These are phyloP conservation scores for Ennomos quercinarius DNA, from an alignment of 2,888 invertebrate species.

Conservation along the genomic window DNA sequence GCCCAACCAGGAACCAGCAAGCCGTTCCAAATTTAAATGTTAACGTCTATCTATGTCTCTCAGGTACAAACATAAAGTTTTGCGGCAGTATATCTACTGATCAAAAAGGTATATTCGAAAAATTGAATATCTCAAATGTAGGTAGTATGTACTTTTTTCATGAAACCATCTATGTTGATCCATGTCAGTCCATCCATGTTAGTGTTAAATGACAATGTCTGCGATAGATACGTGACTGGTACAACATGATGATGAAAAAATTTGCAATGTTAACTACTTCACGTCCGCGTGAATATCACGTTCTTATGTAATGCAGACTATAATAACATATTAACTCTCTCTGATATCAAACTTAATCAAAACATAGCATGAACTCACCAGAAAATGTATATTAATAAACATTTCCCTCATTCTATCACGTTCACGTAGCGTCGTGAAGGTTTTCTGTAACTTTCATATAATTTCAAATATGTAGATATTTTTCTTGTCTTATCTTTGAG, in stretches of 20 bases:
- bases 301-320: slow-evolving; percentile 27
- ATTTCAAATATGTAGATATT: too few relatives aligned
- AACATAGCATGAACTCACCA: neutral
- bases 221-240: slow-evolving; percentile 30
- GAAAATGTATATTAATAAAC: neutral
- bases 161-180: slow-evolving; percentile 25
- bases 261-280: slow-evolving; percentile 27
- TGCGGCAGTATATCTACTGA: slow-evolving; percentile 3
- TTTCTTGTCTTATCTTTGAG: too few relatives aligned
- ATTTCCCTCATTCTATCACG: slow-evolving; percentile 9
- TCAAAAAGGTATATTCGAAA: neutral
- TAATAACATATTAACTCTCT: slow-evolving; percentile 11
- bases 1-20: slow-evolving; percentile 69
- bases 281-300: slow-evolving; percentile 33
- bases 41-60: slow-evolving; percentile 45
- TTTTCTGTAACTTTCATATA: too few relatives aligned
- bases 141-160: too few relatives aligned
- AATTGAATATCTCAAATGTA: neutral
- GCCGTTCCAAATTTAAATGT: slow-evolving; percentile 68
- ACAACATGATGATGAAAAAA: slow-evolving; percentile 29
- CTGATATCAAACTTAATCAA: slow-evolving; percentile 5
- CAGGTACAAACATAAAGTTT: slow-evolving; percentile 15
- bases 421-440: too few relatives aligned
- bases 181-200: slow-evolving; percentile 8
- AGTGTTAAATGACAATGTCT: neutral